Evolutionary conservation across 2,888 invertebrate species (phyloP).

Genomic region (Oligia strigilis): DNA sequence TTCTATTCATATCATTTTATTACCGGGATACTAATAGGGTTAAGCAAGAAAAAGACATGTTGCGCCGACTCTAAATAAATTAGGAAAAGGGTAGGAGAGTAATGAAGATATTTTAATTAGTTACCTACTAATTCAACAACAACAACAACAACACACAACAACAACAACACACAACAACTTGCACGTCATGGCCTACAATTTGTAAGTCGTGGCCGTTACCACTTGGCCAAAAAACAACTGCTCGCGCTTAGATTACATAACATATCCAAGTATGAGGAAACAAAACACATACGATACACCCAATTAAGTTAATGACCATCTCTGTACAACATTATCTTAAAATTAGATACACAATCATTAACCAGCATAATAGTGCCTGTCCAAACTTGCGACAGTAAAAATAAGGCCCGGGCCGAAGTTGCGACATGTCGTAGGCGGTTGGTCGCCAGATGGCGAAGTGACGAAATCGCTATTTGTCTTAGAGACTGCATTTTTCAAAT

Average conservation of each 20-base stretch:
- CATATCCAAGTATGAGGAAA: conserved; percentile 10
- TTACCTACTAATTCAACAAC: too few species aligned
- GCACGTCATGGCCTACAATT: not conserved
- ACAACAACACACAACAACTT: too few species aligned
- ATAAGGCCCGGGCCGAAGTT: conserved; percentile 63
- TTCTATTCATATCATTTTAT: not conserved
- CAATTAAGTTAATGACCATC: conserved; percentile 46
- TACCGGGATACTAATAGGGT: too few species aligned
- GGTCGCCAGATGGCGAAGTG: conserved; percentile 78
- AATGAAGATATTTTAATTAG: not conserved
- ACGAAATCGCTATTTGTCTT: conserved; percentile 72
- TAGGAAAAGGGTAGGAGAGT: too few species aligned
- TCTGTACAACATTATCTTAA: conserved; percentile 52
- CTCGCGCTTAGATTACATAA: not conserved
- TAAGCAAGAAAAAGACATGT: too few species aligned
- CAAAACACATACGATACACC: conserved; percentile 16
- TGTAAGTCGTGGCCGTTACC: not conserved
- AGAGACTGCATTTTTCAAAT: conserved; percentile 68
- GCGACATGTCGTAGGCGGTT: conserved; percentile 70
- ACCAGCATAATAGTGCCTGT: conserved; percentile 57
- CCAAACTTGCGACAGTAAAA: conserved; percentile 69
- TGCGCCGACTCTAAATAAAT: too few species aligned
- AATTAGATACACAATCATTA: conserved; percentile 66
- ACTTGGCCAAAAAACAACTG: not conserved
- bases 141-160: too few species aligned